Base-by-base conservation (phyloP, 2,113 vertebrate genomes). In the Cebidichthys violaceus region DNA sequence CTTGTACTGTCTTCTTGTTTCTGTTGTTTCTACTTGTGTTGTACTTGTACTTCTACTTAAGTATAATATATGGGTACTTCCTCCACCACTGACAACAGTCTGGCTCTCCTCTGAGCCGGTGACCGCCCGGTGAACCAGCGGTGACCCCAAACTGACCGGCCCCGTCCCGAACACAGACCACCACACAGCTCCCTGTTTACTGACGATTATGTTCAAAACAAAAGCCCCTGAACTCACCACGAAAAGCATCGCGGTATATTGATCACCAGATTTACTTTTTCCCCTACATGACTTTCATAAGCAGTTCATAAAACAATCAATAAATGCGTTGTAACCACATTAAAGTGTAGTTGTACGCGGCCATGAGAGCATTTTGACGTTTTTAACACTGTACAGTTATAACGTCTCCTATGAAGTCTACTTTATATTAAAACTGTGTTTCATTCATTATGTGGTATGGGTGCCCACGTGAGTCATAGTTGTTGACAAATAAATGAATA, bases 61-160 rank as follows among this genome's bases (percentile, higher is more conserved):
- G 20, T 1, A 5, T 17, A 66, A 20, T 1, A 20, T 14, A 24
- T 6, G 35, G 54, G 76, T 22, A n/a, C 20, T 37, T 6, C 74
- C 73, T 82, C 60, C 66, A 65, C 22, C 79, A 20, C 14, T 73
- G 72, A 66, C 41, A 57, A 13, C 47, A 65, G 86, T 77, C 86
- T 81, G 74, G 43, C 24, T 85, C 81, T 84, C 20, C 75, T 81
- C 78, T 88, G 81, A 88, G 80, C 84, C 6, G 67, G 71, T 92
- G 92, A 93, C 94, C 88, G 86, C 70, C 85, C 82, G 4, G 54
- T 93, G 92, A 95, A 93, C 93, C 83, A 79, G 3, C 31, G 0
- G 75, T 84, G 91, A 94, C 92, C 90, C 86, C 78, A 59, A 50
- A 68, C 67, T 92, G 91, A 94, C 89, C 79, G 79, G 60, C 85